These are phyloP conservation scores for Buathra laborator DNA, from an alignment of 2,888 invertebrate species.

Conservation along the genomic window DNA sequence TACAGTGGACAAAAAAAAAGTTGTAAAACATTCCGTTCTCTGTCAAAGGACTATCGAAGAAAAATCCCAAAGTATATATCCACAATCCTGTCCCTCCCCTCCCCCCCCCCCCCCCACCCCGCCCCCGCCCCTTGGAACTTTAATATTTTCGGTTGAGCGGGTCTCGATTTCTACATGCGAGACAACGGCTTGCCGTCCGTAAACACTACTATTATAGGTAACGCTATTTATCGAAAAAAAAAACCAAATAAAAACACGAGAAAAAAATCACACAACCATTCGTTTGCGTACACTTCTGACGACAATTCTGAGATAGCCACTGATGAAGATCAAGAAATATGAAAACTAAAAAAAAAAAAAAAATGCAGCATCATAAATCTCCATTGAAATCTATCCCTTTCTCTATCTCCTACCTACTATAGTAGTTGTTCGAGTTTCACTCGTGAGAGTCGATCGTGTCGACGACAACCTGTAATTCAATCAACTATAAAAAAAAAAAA, in stretches of 20 bases:
- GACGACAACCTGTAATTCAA: constrained; percentile 19
- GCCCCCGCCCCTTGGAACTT: constrained; percentile 34
- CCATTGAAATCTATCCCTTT: constrained; percentile 32
- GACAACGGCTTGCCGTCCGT: constrained; percentile 57
- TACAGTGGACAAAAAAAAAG: constrained; percentile 36
- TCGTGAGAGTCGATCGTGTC: constrained; percentile 69
- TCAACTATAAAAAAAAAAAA: constrained; percentile 66
- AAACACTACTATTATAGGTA: constrained; percentile 53
- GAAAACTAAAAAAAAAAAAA: neutral
- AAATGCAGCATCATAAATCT: constrained; percentile 1
- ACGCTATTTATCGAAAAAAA: constrained; percentile 37
- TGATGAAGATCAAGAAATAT: neutral
- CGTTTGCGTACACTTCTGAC: constrained; percentile 25
- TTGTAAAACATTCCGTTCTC: constrained; percentile 67
- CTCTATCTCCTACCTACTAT: constrained; percentile 7
- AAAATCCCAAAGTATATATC: constrained; percentile 59
- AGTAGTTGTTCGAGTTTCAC: constrained; percentile 37
- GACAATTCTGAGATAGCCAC: constrained; percentile 12
- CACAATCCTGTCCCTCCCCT: constrained; percentile 22
- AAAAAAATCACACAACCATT: constrained; percentile 2
- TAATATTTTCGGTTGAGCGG: constrained; percentile 60
- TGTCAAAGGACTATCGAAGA: constrained; percentile 66
- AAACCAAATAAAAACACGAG: constrained; percentile 35
- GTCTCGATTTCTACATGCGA: constrained; percentile 57
- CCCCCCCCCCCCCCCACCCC: constrained; percentile 2